Evolutionary conservation across 1,140 invertebrate species (phyloP).

Genomic region (Euwallacea fornicatus): DNA sequence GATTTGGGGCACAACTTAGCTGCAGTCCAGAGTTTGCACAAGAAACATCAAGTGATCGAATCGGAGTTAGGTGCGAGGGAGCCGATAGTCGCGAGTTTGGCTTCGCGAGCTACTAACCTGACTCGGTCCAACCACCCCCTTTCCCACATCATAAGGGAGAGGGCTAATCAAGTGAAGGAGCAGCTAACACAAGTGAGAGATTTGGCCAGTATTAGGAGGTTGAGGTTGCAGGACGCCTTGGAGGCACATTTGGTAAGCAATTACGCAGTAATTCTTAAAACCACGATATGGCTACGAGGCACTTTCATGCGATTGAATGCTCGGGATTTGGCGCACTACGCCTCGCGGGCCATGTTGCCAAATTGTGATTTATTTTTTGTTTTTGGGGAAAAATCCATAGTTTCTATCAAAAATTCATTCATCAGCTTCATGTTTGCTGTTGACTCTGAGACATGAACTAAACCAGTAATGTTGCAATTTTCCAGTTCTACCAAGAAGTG

Average conservation of each 20-base stretch:
- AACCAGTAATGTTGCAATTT: conserved; percentile 27
- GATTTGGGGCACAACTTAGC: conserved; percentile 75
- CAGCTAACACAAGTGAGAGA: conserved; percentile 69
- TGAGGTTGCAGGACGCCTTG: conserved; percentile 76
- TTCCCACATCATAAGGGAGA: conserved; percentile 67
- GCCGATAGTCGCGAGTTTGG: conserved; percentile 73
- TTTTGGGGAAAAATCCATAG: no score
- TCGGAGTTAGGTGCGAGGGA: conserved; percentile 82
- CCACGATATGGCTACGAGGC: no score
- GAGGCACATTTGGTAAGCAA: conserved; percentile 77
- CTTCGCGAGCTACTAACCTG: conserved; percentile 74
- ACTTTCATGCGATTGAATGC: no score
- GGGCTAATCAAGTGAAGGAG: conserved; percentile 65
- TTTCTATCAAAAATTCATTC: no score
- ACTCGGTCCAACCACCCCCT: conserved; percentile 84
- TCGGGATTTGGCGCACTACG: no score
- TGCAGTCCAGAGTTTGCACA: conserved; percentile 94
- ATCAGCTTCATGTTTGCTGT: no score
- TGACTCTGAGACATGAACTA: not conserved
- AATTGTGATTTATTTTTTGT: no score
- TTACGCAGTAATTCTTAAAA: no score
- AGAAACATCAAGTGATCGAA: conserved; percentile 90
- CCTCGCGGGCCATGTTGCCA: no score
- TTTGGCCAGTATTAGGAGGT: conserved; percentile 68
- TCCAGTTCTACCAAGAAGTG: conserved; percentile 82